Base-by-base conservation (phyloP, 2,888 invertebrate species). In the Drosophila affinis region DNA sequence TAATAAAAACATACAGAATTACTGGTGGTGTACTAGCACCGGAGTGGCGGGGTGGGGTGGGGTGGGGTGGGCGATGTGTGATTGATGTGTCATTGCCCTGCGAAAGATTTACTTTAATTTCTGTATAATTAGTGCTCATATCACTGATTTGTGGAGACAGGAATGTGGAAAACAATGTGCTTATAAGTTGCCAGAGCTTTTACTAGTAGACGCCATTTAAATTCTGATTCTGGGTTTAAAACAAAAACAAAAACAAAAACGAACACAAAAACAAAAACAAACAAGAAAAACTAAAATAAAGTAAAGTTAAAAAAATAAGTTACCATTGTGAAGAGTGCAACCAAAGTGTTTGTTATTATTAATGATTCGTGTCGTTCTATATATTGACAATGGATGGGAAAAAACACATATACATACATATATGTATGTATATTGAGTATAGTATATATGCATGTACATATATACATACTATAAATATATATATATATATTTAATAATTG, bases 111-210 rank as follows among this genome's bases (percentile, higher is more conserved):
- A 72, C 71, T 72, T 72, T 72, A 72, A 58, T 72, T 72, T 72
- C 71, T 57, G 74, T 62, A 49, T 64, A 57, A 71, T 71, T 61
- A 60, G 69, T 69, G 69, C 52, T 69, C 61, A 60, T 54, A 71
- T 69, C 69, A 69, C 69, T 69, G 61, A 69, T 71, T 71, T 44
- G 72, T 52, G 45, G 55, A 54, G 39, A 72, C 72, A 56, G 46
- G 62, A 70, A 70, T 61, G 72, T 51, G 71, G 32, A 52, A 52
- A 48, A 32, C 73, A 57, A 72, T 72, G 72, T 72, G 56, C 71
- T 73, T 73, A 73, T 67, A 67, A 67, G 71, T 64, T 70, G 65
- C 65, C 57, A 74, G 74, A 74, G 74, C 71, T 73, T 72, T 72
- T 74, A 39, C 39, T 39, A 72, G 67, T 67, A 65, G 68, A 72